Base-by-base conservation (phyloP, 2,888 invertebrate genomes). In the Zeuzera pyrina region DNA sequence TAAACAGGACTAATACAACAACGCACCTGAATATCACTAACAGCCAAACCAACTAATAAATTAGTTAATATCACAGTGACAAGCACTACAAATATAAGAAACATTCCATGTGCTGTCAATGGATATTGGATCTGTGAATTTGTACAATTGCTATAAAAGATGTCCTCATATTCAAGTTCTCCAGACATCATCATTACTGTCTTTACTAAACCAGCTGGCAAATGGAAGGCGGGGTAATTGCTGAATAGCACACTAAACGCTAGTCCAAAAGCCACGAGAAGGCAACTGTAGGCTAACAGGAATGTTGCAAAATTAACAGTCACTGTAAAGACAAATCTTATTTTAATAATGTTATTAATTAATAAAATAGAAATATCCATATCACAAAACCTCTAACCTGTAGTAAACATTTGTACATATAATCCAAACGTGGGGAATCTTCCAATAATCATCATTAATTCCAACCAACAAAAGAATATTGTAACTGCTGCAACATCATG, bases 171-270 rank as follows among this genome's bases (percentile, higher is more conserved):
- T 59, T 93, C 93, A 29, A 94, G 61, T 63, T 94, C 94, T 0
- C 94, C 94, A 0, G 93, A 91, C 93, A 94, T 93, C 94, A 94
- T 94, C 49, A 93, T 91, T 8, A 94, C 87, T 0, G 92, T 91
- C 70, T 94, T 93, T 1, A 94, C 71, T 0, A 93, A 55, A 0
- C 88, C 86, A 31, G 86, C 84, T 1, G 86, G 77, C 2, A 92
- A 84, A 43, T 88, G 87, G 57, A 92, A 93, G 0, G 93, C 86
- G 15, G 88, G 86, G 55, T 92, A 91, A 50, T 91, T 90, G 28
- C 90, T 88, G 56, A 94, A 93, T 3, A 94, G 70, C 2, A 94
- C 91, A n/a, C 90, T 90, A 47, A 94, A 94, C 36, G 91, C 91
- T 12, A 94, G 65, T 0, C 91, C 89, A 54, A 94, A 94, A 0